Percentiles rank a stretch among this genome's conserved stretches.
Evolutionary conservation across 2,113 vertebrate genomes (phyloP).

Genomic region (Odocoileus hemionus): DNA sequence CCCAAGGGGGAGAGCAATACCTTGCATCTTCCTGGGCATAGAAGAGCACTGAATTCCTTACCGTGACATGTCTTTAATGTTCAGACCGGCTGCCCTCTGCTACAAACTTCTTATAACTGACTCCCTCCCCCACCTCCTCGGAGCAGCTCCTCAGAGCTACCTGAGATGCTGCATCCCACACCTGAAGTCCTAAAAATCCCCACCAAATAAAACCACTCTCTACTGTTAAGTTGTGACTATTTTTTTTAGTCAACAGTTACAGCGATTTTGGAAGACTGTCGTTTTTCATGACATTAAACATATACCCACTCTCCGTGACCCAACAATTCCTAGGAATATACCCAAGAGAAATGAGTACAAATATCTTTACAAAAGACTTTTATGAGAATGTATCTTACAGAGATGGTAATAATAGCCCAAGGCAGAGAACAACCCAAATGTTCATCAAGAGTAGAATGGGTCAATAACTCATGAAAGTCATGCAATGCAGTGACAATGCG

Average conservation of each 20-base stretch:
- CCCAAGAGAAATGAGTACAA: not conserved
- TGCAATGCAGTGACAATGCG: not conserved
- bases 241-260: not conserved
- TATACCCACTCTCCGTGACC: not conserved
- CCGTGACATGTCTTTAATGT: not conserved
- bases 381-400: not conserved
- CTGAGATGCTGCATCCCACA: not conserved
- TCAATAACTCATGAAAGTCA: not conserved
- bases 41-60: not conserved
- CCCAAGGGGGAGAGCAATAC: too few species aligned
- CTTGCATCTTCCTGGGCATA: too few species aligned
- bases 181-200: not conserved
- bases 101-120: not conserved
- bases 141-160: not conserved
- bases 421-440: not conserved
- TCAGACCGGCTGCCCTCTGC: not conserved
- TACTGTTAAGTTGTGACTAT: not conserved
- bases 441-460: not conserved
- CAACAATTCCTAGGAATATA: not conserved
- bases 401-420: not conserved
- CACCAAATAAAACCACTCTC: not conserved
- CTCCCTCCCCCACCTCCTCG: fast-evolving
- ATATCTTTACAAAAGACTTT: not conserved
- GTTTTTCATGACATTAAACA: not conserved
- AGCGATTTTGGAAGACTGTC: not conserved